A percentile compares a stretch with the other conserved stretches of the same genome.
Evolutionary conservation across 1,140 invertebrate species (phyloP).

Genomic region (Cotesia typhae): DNA sequence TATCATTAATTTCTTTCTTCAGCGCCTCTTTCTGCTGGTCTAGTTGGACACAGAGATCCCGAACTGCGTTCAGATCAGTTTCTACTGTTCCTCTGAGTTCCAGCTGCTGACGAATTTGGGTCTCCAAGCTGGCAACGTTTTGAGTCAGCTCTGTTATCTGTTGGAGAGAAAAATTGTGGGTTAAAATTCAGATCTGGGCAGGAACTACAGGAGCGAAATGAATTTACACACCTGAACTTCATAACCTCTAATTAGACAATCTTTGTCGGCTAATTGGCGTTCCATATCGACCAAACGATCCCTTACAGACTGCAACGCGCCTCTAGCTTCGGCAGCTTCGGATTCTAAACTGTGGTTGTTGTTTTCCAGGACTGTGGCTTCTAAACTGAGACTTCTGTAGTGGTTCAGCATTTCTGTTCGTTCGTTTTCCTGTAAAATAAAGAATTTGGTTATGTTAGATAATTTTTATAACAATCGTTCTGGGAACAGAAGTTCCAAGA

Average conservation of each 20-base stretch:
- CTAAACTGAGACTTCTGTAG: constrained; percentile 74
- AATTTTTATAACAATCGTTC: constrained; percentile 33
- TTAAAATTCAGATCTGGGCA: neutral
- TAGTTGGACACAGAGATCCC: constrained; percentile 66
- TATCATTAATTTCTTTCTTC: constrained; percentile 56
- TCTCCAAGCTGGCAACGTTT: constrained; percentile 66
- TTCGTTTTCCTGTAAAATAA: constrained; percentile 70
- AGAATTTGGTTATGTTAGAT: neutral
- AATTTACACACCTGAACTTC: constrained; percentile 64
- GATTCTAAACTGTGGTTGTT: constrained; percentile 78
- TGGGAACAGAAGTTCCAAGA: no score
- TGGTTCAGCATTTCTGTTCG: constrained; percentile 78
- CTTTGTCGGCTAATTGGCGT: constrained; percentile 63
- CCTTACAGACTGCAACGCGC: constrained; percentile 65
- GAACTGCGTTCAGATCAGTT: constrained; percentile 62
- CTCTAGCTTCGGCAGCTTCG: constrained; percentile 72
- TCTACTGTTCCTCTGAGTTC: constrained; percentile 58
- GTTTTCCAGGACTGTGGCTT: constrained; percentile 75
- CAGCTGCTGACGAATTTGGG: constrained; percentile 61
- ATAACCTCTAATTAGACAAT: constrained; percentile 66
- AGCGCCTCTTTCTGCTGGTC: constrained; percentile 68
- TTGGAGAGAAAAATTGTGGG: constrained; percentile 25
- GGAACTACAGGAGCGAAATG: neutral
- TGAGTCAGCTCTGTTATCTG: constrained; percentile 68
- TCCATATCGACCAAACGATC: constrained; percentile 68